Evolutionary conservation across 2,888 invertebrate genomes (phyloP).

Genomic region (Argynnis bischoffii): DNA sequence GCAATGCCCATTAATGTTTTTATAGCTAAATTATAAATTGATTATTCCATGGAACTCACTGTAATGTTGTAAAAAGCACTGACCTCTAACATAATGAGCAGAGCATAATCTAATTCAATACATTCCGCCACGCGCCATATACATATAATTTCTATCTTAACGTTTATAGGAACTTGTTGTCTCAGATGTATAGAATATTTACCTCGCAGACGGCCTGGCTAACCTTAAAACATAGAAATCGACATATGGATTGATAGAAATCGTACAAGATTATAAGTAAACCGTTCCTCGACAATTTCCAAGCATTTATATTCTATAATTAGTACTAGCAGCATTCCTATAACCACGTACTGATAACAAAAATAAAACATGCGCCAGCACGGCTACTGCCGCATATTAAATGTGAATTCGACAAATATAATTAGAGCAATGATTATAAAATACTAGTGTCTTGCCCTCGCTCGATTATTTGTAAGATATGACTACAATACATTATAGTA

Average conservation of each 20-base stretch:
- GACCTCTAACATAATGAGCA: slow-evolving; percentile 24
- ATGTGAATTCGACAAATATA: too few relatives aligned
- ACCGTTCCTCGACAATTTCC: slow-evolving; percentile 4
- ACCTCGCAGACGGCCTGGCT: slow-evolving; percentile 19
- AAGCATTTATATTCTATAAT: slow-evolving; percentile 16
- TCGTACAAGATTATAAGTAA: not conserved
- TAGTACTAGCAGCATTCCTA: slow-evolving; percentile 13
- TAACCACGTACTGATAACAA: not conserved
- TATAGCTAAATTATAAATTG: not conserved
- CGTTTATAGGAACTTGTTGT: slow-evolving; percentile 24
- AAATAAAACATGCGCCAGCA: not conserved
- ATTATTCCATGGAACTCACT: not conserved
- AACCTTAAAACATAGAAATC: slow-evolving; percentile 20
- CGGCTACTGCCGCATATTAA: too few relatives aligned
- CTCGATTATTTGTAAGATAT: too few relatives aligned
- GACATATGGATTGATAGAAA: slow-evolving; percentile 9
- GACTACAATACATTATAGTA: too few relatives aligned
- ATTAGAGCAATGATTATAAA: too few relatives aligned
- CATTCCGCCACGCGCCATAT: slow-evolving; percentile 38
- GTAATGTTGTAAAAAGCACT: slow-evolving; percentile 19
- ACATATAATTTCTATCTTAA: slow-evolving; percentile 25
- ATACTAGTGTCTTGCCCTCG: too few relatives aligned
- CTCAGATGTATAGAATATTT: slow-evolving; percentile 25
- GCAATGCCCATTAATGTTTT: too few relatives aligned
- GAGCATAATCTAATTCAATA: slow-evolving; percentile 29